Percentiles rank a stretch among this genome's conserved stretches.
phyloP scores from a whole-genome alignment of 92 coral and sea anemone species.

The Heliopora coerulea region DNA sequence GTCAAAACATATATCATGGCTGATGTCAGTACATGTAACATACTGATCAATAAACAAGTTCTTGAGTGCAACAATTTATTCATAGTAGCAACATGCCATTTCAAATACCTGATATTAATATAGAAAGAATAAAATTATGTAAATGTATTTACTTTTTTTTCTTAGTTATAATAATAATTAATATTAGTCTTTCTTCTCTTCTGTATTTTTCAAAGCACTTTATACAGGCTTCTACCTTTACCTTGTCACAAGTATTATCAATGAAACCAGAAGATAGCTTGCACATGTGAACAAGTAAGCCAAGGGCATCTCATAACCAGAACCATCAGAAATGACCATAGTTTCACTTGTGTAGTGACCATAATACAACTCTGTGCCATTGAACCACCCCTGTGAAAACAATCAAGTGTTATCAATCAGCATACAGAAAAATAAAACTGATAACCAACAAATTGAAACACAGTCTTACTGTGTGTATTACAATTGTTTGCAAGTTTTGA shows the following conservation, averaged over 20 bases:
- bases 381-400: conserved; percentile 75
- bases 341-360: conserved; percentile 73
- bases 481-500: too few species aligned
- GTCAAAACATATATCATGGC: too few species aligned
- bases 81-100: too few species aligned
- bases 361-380: conserved; percentile 75
- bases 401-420: too few species aligned
- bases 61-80: too few species aligned
- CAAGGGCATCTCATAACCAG: conserved; percentile 74
- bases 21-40: too few species aligned
- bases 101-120: too few species aligned
- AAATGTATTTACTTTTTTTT: too few species aligned
- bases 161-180: neutral
- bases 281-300: conserved; percentile 89
- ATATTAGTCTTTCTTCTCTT: neutral
- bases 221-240: conserved; percentile 24
- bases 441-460: neutral
- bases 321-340: conserved; percentile 53
- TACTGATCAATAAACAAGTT: too few species aligned
- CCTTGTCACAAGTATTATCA: conserved; percentile 83
- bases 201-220: too few species aligned
- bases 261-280: conserved; percentile 74
- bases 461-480: neutral
- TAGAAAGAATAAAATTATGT: too few species aligned
- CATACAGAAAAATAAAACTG: neutral